Conservation (phyloP, 1,140 invertebrate genomes). For the Hestina assimilis region DNA sequence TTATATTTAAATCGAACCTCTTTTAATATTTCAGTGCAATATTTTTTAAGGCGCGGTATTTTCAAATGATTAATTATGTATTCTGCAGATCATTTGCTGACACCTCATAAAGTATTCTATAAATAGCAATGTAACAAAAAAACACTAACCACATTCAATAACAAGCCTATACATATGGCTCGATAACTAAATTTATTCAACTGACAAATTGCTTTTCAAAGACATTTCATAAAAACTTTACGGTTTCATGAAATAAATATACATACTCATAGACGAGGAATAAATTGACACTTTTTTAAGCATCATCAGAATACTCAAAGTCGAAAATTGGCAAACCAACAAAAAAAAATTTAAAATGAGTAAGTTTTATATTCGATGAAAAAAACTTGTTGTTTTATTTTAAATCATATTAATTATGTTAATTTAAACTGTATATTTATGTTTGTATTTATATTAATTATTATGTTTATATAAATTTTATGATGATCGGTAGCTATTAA, state of each 20-base stretch:
- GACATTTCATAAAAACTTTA: too few species aligned
- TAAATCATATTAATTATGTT: too few species aligned
- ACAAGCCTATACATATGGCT: not conserved
- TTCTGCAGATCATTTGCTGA: conserved; percentile 9
- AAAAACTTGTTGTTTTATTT: too few species aligned
- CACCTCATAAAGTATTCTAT: conserved; percentile 19
- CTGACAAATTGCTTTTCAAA: conserved; percentile 3
- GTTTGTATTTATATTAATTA: too few species aligned
- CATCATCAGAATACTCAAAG: too few species aligned
- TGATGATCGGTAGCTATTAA: too few species aligned
- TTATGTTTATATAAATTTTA: too few species aligned
- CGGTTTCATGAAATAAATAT: not conserved
- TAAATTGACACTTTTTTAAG: not conserved
- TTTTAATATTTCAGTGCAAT: conserved; percentile 2
- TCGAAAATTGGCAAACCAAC: too few species aligned
- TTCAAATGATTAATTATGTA: conserved; percentile 17
- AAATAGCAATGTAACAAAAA: conserved; percentile 5
- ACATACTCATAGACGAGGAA: not conserved
- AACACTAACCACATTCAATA: not conserved
- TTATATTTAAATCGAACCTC: not conserved
- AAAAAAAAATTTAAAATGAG: too few species aligned
- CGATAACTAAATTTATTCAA: conserved; percentile 11
- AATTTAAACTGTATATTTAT: too few species aligned
- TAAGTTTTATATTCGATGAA: too few species aligned
- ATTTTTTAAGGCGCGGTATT: not conserved